Percentiles rank a stretch among this genome's conserved stretches.
Conservation (phyloP, 1,140 invertebrate species). For the Philopotamus ludificatus region DNA sequence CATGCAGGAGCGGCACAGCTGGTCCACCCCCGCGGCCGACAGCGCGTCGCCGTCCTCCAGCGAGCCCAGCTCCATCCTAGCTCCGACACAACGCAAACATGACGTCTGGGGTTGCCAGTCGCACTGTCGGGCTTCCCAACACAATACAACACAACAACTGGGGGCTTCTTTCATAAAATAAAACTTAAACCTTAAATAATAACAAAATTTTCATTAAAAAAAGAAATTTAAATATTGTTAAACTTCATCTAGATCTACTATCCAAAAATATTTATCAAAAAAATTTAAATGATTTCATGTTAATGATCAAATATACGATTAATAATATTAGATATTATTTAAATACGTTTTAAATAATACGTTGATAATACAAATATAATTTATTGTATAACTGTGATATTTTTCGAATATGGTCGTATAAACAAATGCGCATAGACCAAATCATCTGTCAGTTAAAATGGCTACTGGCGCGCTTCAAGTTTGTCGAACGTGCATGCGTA, state of each 20-base stretch:
- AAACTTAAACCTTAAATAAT: background rate
- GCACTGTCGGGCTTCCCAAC: conserved; percentile 8
- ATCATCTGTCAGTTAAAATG: no score
- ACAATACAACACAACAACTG: background rate
- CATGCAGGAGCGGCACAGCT: conserved; percentile 52
- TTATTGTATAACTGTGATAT: no score
- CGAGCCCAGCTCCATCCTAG: conserved; percentile 1
- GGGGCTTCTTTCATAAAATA: background rate
- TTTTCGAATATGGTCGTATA: no score
- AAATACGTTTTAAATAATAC: no score
- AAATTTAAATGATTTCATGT: no score
- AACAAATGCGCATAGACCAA: no score
- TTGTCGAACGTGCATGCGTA: background rate
- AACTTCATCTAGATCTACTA: background rate
- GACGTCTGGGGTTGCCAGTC: conserved; percentile 28
- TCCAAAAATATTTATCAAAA: background rate
- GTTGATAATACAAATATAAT: no score
- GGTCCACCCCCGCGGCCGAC: conserved; percentile 12
- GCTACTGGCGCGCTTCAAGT: background rate
- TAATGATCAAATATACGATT: no score
- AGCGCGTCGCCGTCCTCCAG: background rate
- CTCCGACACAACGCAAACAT: conserved; percentile 37
- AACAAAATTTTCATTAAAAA: background rate
- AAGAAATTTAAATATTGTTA: background rate
- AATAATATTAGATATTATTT: no score